Conservation (phyloP, 2,797 vertebrate species). For the Manis pentadactyla region DNA sequence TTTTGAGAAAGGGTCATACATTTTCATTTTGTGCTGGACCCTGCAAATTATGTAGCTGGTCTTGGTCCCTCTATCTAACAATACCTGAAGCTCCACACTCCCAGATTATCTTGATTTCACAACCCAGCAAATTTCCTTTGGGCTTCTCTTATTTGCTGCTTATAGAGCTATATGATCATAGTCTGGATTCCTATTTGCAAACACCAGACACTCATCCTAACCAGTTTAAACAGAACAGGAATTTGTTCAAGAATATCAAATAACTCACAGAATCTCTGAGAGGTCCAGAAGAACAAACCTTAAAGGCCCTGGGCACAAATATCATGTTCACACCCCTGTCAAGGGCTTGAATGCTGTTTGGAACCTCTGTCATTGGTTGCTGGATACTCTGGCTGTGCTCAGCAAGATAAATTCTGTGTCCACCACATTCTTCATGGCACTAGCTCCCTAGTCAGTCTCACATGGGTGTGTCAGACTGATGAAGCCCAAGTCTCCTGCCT, state of each 20-base stretch:
- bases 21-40: not conserved
- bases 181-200: not conserved
- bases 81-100: not conserved
- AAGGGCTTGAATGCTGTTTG: not conserved
- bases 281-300: not conserved
- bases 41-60: not conserved
- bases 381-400: not conserved
- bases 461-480: not conserved
- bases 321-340: rapidly evolving
- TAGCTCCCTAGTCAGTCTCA: not conserved
- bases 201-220: not conserved
- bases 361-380: not conserved
- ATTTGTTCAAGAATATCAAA: not conserved
- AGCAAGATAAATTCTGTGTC: not conserved
- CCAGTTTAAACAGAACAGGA: not conserved
- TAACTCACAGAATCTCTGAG: not conserved
- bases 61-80: too few species aligned
- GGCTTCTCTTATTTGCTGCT: not conserved
- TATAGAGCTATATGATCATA: not conserved
- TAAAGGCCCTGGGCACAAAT: not conserved
- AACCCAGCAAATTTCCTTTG: not conserved
- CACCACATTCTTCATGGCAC: not conserved
- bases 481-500: not conserved
- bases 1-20: not conserved
- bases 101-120: not conserved